phyloP scores from a whole-genome alignment of 2,797 vertebrate genomes.

The Enteromius thamalakanensis region DNA sequence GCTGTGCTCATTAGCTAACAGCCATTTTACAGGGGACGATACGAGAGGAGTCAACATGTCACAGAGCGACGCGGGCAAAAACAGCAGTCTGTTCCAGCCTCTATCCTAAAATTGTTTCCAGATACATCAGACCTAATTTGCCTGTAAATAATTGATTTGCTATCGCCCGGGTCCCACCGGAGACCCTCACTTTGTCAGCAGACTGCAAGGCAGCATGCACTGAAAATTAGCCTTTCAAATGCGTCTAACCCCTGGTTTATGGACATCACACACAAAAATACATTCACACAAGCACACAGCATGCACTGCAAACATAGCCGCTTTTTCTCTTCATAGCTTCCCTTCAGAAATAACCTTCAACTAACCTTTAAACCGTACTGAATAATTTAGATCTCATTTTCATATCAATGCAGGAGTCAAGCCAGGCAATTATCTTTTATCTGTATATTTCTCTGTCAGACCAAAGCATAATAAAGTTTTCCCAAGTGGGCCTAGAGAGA shows the following conservation, averaged over 20 bases:
- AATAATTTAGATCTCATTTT: conserved; percentile 99
- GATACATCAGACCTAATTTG: conserved; percentile 85
- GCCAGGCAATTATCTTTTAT: conserved; percentile 99
- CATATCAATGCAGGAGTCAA: conserved; percentile 98
- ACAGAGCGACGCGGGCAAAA: conserved; percentile 62
- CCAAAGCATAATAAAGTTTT: conserved; percentile 91
- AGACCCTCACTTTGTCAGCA: conserved; percentile 82
- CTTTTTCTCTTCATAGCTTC: conserved; percentile 66
- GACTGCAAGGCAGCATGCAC: conserved; percentile 78
- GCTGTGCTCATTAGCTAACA: conserved; percentile 47
- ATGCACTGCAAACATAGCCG: conserved; percentile 53
- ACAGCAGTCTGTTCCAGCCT: conserved; percentile 70
- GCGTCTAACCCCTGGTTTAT: conserved; percentile 59
- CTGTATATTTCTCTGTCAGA: conserved; percentile 94
- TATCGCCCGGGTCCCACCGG: conserved; percentile 79
- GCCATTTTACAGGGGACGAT: conserved; percentile 46
- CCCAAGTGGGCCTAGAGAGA: conserved; percentile 77
- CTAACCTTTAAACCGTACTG: conserved; percentile 96
- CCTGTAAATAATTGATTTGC: conserved; percentile 95
- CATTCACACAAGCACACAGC: conserved; percentile 14
- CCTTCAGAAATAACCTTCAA: conserved; percentile 95
- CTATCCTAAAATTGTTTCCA: conserved; percentile 75
- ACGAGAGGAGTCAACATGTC: conserved; percentile 59
- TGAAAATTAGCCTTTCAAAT: conserved; percentile 90
- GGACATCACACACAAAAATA: conserved; percentile 46